Evolutionary conservation across 2,113 vertebrate species (phyloP).

Genomic region (Calidris pugnax): DNA sequence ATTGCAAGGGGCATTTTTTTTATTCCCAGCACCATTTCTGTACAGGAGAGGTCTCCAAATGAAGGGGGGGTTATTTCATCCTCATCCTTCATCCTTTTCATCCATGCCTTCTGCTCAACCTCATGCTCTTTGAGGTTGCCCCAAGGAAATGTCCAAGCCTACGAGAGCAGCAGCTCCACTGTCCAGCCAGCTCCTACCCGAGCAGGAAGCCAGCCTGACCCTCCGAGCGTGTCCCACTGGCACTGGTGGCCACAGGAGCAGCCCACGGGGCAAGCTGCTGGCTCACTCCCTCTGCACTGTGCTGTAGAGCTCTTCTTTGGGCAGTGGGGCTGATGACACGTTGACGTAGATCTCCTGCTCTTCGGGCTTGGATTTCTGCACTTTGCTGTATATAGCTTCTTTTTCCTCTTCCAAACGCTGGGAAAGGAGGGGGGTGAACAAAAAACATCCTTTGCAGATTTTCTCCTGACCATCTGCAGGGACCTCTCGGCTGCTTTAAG

Average conservation of each 20-base stretch:
- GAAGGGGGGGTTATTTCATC: not conserved
- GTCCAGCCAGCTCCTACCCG: not conserved
- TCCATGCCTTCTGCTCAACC: not conserved
- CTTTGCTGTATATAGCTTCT: fast-evolving
- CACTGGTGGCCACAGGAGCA: not conserved
- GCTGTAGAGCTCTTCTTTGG: not conserved
- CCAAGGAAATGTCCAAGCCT: not conserved
- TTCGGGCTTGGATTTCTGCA: fast-evolving
- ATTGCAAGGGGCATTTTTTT: not conserved
- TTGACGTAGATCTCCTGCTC: not conserved
- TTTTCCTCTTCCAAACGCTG: not conserved
- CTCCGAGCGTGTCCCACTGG: not conserved
- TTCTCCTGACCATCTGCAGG: not conserved
- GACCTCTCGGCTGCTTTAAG: not conserved
- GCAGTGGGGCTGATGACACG: fast-evolving
- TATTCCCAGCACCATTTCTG: not conserved
- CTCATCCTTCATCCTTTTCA: fast-evolving
- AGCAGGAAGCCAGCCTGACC: not conserved
- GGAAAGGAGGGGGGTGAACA: not conserved
- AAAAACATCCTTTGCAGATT: fast-evolving
- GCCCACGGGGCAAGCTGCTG: fast-evolving
- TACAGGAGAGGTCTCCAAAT: fast-evolving
- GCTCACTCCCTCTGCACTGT: not conserved
- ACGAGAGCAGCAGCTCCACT: fast-evolving
- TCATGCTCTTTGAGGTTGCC: not conserved